Percentiles rank a stretch among this genome's conserved stretches.
Evolutionary conservation across 2,888 invertebrate genomes (phyloP).

Genomic region (Volucella zonaria): DNA sequence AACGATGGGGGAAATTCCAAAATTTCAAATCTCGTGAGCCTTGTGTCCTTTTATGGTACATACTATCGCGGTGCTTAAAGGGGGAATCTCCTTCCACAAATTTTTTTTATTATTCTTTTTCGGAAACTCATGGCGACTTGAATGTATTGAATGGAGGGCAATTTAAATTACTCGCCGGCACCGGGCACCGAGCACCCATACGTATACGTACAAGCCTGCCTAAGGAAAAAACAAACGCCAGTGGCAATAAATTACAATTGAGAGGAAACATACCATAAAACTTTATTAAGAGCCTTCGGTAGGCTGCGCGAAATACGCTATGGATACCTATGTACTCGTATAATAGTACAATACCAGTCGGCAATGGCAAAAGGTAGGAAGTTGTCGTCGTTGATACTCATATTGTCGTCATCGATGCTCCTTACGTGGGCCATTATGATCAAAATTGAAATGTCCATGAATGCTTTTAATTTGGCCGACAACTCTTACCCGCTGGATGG

Average conservation of each 20-base stretch:
- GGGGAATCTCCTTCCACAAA: not conserved
- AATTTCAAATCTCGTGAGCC: constrained; percentile 30
- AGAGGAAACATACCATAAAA: constrained; percentile 68
- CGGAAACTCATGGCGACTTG: not conserved
- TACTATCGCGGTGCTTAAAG: constrained; percentile 8
- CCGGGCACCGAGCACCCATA: too few relatives aligned
- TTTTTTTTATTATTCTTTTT: not conserved
- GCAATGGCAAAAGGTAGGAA: constrained; percentile 12
- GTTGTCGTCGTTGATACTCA: constrained; percentile 21
- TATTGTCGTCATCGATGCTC: constrained; percentile 59
- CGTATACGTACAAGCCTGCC: constrained; percentile 15
- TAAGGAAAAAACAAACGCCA: constrained; percentile 31
- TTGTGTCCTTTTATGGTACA: constrained; percentile 9
- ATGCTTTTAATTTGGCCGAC: constrained; percentile 25
- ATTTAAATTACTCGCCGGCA: constrained; percentile 49
- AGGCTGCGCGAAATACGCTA: not conserved
- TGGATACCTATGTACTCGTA: too few relatives aligned
- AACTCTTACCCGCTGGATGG: not conserved
- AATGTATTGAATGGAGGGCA: constrained; percentile 26
- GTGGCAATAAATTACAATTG: constrained; percentile 59
- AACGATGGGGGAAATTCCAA: constrained; percentile 13
- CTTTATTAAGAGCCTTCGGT: constrained; percentile 55
- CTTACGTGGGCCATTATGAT: constrained; percentile 26
- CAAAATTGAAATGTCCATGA: constrained; percentile 19
- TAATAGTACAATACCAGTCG: too few relatives aligned